A percentile compares a stretch with the other conserved stretches of the same genome.
phyloP scores from a whole-genome alignment of 2,888 invertebrate genomes.

The Campaea margaritaria region DNA sequence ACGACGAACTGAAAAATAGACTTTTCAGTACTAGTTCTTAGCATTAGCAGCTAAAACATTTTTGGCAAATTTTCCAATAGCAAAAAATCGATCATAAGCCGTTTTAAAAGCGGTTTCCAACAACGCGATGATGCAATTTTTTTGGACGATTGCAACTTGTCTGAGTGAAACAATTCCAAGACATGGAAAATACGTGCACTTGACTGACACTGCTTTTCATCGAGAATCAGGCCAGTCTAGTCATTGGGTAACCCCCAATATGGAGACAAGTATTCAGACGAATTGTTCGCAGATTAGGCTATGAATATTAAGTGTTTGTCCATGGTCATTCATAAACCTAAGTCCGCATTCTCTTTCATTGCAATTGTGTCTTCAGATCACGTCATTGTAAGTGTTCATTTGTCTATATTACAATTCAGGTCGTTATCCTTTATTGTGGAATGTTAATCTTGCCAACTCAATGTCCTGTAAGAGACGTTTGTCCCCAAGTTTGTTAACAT shows the following conservation, averaged over 20 bases:
- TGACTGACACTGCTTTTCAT: too few relatives aligned
- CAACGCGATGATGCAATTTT: too few relatives aligned
- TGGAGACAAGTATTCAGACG: background rate
- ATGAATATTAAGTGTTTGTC: constrained; percentile 34
- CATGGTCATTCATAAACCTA: constrained; percentile 28
- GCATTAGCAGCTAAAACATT: too few relatives aligned
- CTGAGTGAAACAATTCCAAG: background rate
- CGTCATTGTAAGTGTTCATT: constrained; percentile 28
- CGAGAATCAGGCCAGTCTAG: background rate
- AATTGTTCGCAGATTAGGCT: constrained; percentile 15
- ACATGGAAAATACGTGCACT: too few relatives aligned
- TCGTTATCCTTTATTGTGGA: constrained; percentile 4
- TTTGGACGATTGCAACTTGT: too few relatives aligned
- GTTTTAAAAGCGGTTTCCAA: too few relatives aligned
- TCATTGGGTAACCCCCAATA: background rate
- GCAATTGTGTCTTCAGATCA: constrained; percentile 31
- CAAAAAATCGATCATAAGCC: too few relatives aligned
- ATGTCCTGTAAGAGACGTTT: background rate
- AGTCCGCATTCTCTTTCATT: constrained; percentile 23
- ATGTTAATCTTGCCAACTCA: background rate
- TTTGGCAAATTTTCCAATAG: too few relatives aligned
- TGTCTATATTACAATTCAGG: constrained; percentile 29
- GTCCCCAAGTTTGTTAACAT: too few relatives aligned
- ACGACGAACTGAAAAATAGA: constrained; percentile 63
- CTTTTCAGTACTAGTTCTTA: too few relatives aligned